A percentile compares a stretch with the other conserved stretches of the same genome.
Evolutionary conservation across 1,140 invertebrate genomes (phyloP).

Genomic region (Coboldia fuscipes): DNA sequence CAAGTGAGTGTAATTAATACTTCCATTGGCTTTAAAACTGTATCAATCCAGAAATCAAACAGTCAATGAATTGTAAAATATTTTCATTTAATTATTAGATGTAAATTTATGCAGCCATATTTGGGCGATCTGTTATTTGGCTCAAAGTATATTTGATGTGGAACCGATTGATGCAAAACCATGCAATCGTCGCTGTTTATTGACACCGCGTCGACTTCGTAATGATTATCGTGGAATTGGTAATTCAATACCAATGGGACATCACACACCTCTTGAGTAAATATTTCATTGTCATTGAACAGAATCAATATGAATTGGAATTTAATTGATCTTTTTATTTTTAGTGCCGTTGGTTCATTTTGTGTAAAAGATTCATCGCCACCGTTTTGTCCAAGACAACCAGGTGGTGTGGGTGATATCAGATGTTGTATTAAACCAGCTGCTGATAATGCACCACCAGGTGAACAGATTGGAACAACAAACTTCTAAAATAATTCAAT

Average conservation of each 20-base stretch:
- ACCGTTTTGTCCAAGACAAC: slow-evolving; percentile 39
- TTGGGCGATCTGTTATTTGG: slow-evolving; percentile 29
- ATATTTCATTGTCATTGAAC: slow-evolving; percentile 3
- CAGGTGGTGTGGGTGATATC: slow-evolving; percentile 30
- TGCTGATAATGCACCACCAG: neutral
- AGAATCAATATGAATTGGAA: neutral
- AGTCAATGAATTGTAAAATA: neutral
- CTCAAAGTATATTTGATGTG: slow-evolving; percentile 23
- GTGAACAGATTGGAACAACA: no score
- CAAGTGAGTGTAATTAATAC: slow-evolving; percentile 23
- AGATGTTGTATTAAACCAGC: slow-evolving; percentile 31
- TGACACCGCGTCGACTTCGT: slow-evolving; percentile 10
- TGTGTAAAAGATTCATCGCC: slow-evolving; percentile 33
- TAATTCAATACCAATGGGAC: slow-evolving; percentile 26
- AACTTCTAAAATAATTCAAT: no score
- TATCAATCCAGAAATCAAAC: neutral
- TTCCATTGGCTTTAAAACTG: neutral
- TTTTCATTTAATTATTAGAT: slow-evolving; percentile 6
- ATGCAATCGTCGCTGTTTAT: slow-evolving; percentile 25
- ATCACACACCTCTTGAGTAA: slow-evolving; percentile 29
- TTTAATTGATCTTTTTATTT: slow-evolving; percentile 5
- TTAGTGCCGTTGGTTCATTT: slow-evolving; percentile 38
- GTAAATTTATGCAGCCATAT: slow-evolving; percentile 28
- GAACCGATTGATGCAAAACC: slow-evolving; percentile 21
- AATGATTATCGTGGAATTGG: slow-evolving; percentile 11